phyloP scores from a whole-genome alignment of 2,797 vertebrate genomes.

The Ara ararauna region DNA sequence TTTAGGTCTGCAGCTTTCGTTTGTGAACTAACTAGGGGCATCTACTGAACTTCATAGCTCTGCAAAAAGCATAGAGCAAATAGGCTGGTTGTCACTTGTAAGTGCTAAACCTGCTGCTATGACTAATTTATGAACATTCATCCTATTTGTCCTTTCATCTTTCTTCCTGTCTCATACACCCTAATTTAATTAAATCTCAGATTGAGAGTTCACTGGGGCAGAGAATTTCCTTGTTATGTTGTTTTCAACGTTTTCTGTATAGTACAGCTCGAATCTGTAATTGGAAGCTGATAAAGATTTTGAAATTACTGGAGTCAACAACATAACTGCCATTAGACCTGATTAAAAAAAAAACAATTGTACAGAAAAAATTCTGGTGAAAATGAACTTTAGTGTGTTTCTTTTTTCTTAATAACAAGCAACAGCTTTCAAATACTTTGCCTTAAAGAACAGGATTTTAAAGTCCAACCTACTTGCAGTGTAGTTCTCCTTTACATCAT shows the following conservation, averaged over 20 bases:
- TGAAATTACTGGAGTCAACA: not conserved
- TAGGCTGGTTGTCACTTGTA: not conserved
- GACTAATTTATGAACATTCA: slow-evolving; percentile 52
- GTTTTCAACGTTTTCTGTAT: slow-evolving; percentile 1
- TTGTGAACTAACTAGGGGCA: not conserved
- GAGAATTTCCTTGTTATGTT: slow-evolving; percentile 20
- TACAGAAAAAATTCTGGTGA: not conserved
- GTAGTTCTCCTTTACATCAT: not conserved
- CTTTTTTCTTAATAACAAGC: not conserved
- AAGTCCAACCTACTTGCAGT: not conserved
- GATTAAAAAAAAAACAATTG: not conserved
- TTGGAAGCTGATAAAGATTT: slow-evolving; percentile 10
- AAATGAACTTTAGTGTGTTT: not conserved
- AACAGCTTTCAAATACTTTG: not conserved
- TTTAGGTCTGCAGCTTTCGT: not conserved
- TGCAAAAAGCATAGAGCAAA: not conserved
- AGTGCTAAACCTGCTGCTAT: slow-evolving; percentile 31
- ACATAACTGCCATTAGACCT: not conserved
- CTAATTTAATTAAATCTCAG: slow-evolving; percentile 50
- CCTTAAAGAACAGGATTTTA: not conserved
- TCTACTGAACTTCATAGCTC: not conserved
- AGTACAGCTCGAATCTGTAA: not conserved
- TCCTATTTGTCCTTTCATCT: slow-evolving; percentile 31
- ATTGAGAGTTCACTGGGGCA: not conserved
- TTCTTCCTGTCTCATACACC: slow-evolving; percentile 20